Conservation (phyloP, 2,888 invertebrate species). For the Dynastes tityus region DNA sequence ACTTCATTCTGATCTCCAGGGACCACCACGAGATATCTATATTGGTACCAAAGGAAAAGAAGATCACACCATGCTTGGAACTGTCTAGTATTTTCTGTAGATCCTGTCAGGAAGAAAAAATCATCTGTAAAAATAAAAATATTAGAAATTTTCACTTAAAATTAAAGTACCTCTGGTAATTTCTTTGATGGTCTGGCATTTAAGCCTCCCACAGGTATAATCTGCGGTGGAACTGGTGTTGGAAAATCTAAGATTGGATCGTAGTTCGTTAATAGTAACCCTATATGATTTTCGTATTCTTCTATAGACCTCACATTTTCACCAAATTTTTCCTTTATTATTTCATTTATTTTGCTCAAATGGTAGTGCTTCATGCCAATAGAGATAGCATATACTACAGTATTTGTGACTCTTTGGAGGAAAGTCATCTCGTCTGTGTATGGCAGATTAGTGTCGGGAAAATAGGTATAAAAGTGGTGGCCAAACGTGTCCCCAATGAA, state of each 20-base stretch:
- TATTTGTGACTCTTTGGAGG: slow-evolving; percentile 58
- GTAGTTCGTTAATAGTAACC: slow-evolving; percentile 62
- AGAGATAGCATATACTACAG: slow-evolving; percentile 13
- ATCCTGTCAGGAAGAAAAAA: slow-evolving; percentile 52
- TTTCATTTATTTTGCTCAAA: slow-evolving; percentile 50
- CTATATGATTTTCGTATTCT: slow-evolving; percentile 59
- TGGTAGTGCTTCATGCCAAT: slow-evolving; percentile 46
- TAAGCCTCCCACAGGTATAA: slow-evolving; percentile 66
- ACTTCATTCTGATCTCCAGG: slow-evolving; percentile 54
- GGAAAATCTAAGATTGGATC: slow-evolving; percentile 62
- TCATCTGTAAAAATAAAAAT: background rate
- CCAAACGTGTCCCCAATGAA: slow-evolving; percentile 50
- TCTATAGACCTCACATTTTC: slow-evolving; percentile 56
- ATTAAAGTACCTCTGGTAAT: background rate
- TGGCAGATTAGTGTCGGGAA: slow-evolving; percentile 56
- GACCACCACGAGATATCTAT: slow-evolving; percentile 59
- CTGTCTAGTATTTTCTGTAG: slow-evolving; percentile 59
- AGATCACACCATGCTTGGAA: slow-evolving; percentile 64
- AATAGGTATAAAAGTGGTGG: slow-evolving; percentile 56
- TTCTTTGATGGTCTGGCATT: slow-evolving; percentile 60
- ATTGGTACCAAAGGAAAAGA: slow-evolving; percentile 67
- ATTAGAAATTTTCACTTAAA: background rate
- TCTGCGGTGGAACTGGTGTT: slow-evolving; percentile 63
- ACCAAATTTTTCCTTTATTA: slow-evolving; percentile 58
- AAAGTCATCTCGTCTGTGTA: slow-evolving; percentile 58